Conservation (phyloP, 2,113 vertebrate species). For the Leptocoma aspasia region DNA sequence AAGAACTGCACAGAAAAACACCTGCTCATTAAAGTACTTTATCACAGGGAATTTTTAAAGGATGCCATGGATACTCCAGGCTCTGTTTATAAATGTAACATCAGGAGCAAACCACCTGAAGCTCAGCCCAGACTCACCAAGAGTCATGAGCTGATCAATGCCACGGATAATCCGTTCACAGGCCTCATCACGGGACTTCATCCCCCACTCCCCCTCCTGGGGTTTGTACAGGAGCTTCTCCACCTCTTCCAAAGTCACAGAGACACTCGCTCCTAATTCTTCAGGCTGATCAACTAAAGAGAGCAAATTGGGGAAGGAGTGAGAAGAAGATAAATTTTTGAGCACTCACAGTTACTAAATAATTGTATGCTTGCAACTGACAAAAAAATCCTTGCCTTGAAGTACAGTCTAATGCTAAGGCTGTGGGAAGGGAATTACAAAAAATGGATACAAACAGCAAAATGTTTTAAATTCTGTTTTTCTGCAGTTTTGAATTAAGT, state of each 20-base stretch:
- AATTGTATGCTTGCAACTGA: background rate
- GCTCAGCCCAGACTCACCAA: conserved; percentile 74
- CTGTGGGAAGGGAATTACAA: background rate
- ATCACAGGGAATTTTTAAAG: background rate
- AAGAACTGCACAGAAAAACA: background rate
- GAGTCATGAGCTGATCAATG: conserved; percentile 87
- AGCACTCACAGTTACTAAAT: background rate
- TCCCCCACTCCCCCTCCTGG: conserved; percentile 88
- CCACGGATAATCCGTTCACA: conserved; percentile 86
- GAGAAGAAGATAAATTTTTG: background rate
- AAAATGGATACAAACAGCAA: background rate
- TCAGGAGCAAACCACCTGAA: background rate
- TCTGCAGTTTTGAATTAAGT: background rate
- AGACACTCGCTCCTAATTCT: conserved; percentile 83
- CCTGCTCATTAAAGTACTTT: background rate
- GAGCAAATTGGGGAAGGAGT: background rate
- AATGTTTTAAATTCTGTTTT: background rate
- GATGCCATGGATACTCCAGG: background rate
- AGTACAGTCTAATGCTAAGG: background rate
- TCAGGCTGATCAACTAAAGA: conserved; percentile 83
- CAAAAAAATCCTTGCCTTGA: background rate
- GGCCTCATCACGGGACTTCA: conserved; percentile 82
- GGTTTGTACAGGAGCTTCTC: conserved; percentile 90
- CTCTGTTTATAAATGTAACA: background rate
- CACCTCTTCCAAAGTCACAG: conserved; percentile 88